Evolutionary conservation across 2,888 invertebrate genomes (phyloP), one percentile per base, ranked within the genome.

Genomic region (Venustoraphidia nigricollis): DNA sequence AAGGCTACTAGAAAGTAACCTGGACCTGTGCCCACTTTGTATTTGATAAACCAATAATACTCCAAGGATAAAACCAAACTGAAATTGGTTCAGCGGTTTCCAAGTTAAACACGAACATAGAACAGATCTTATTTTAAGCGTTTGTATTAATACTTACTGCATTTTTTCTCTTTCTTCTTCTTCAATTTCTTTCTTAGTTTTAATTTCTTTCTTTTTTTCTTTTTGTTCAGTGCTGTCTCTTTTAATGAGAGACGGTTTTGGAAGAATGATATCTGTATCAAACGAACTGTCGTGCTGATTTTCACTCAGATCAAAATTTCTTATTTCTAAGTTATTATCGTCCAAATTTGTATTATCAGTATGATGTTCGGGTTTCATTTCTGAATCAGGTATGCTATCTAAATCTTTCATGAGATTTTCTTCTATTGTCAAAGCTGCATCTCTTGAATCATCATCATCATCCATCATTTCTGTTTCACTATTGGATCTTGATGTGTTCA

Each of bases 91-190:
- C 27, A 27, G 27, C 27, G 27, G 6, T 3, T 6, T 27, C 6
- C 27, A 27, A 27, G 6, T 27, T 27, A 27, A 27, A 1, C 27
- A 6, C 27, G 27, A 27, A 27, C 27, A 27, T 6, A 27, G 27
- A 17, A 27, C 8, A 14, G n/a, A 37, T n/a, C 34, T 37, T n/a
- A 10, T 8, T 13, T 42, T 17, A 42, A 3, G 4, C 2, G 17
- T 41, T 13, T 38, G n/a, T n/a, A n/a, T n/a, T n/a, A n/a, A 45
- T 11, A 39, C 82, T 71, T 71, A 92, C 92, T 93, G 93, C 94
- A 95, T 94, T 66, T 90, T 91, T 62, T 94, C 91, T 51, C 94
- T 70, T 63, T 95, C 94, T 61, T 95, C 94, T 63, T 94, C 92
- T 65, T 95, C 92, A 9, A 91, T 62, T 66, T 92, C 91, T 52